Conservation (phyloP, 2,113 vertebrate species). For the Pseudonaja textilis region DNA sequence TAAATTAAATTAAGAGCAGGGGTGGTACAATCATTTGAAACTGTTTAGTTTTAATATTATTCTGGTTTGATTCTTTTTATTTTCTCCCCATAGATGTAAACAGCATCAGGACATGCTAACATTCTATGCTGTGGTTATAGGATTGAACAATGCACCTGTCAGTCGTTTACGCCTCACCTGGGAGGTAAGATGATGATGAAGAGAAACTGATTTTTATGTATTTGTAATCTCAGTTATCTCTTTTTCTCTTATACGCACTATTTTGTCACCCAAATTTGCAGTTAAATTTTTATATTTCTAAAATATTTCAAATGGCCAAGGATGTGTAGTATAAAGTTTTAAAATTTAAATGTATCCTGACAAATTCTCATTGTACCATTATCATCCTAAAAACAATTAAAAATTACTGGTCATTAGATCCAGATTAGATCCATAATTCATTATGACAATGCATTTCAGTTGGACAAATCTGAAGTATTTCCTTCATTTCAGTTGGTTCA, state of each 20-base stretch:
- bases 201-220: neutral
- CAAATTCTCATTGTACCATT: neutral
- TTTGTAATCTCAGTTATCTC: neutral
- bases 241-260: neutral
- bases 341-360: neutral
- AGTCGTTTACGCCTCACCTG: constrained; percentile 91
- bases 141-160: constrained; percentile 89
- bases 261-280: neutral
- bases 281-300: neutral
- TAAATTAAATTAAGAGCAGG: neutral
- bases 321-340: neutral
- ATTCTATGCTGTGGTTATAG: constrained; percentile 91
- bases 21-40: neutral
- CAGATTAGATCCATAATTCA: neutral
- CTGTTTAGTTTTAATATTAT: neutral
- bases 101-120: constrained; percentile 97
- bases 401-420: neutral
- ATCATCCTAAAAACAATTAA: neutral
- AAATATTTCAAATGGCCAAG: neutral
- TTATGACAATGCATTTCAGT: neutral
- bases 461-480: neutral
- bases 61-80: neutral
- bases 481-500: neutral
- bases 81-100: constrained; percentile 80
- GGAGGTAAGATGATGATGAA: constrained; percentile 76